Evolutionary conservation across 2,113 vertebrate genomes (phyloP).

Genomic region (Ammospiza nelsoni): DNA sequence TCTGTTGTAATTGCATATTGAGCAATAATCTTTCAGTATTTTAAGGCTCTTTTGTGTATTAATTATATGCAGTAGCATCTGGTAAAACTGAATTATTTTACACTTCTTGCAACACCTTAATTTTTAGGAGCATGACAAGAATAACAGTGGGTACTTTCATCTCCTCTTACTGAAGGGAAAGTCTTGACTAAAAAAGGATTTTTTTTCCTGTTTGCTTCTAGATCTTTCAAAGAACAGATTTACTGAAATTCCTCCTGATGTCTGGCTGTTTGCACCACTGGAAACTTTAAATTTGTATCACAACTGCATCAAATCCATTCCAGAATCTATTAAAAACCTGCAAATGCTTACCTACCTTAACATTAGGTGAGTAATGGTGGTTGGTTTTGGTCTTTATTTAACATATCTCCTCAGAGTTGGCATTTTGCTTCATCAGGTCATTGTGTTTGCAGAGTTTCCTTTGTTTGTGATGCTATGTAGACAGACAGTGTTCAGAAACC

Average conservation of each 20-base stretch:
- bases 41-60: slow-evolving; percentile 5
- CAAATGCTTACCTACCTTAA: slow-evolving; percentile 98
- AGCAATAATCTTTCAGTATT: background rate
- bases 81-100: slow-evolving; percentile 47
- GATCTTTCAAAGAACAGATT: slow-evolving; percentile 98
- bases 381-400: background rate
- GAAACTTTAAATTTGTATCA: slow-evolving; percentile 98
- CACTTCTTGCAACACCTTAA: slow-evolving; percentile 25
- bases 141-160: background rate
- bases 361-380: slow-evolving; percentile 84
- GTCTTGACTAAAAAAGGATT: background rate
- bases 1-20: background rate
- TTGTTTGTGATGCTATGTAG: background rate
- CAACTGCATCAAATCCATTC: slow-evolving; percentile 97
- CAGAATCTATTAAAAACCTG: slow-evolving; percentile 95
- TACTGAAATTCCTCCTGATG: slow-evolving; percentile 92
- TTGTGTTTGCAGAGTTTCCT: background rate
- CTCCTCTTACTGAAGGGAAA: background rate
- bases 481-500: background rate
- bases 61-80: slow-evolving; percentile 17
- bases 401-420: background rate
- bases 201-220: slow-evolving; percentile 50
- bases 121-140: slow-evolving; percentile 22
- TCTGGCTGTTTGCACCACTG: slow-evolving; percentile 93
- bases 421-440: background rate